Percentiles rank a stretch among this genome's conserved stretches.
phyloP scores from a whole-genome alignment of 2,797 vertebrate genomes.

The Clarias pachynema region DNA sequence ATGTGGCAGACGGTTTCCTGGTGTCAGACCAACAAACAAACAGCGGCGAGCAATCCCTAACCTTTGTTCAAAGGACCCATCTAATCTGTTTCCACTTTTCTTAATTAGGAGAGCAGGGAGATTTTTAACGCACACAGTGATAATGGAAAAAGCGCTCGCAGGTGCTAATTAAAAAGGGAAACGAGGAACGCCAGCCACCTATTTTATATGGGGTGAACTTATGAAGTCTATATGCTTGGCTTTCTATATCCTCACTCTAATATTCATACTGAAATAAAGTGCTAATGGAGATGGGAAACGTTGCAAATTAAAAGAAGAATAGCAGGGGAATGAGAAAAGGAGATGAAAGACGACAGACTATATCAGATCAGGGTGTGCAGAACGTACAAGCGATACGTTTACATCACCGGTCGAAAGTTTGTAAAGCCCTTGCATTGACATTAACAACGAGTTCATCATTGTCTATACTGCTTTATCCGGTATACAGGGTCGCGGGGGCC shows the following conservation, averaged over 20 bases:
- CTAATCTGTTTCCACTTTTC: slow-evolving; percentile 84
- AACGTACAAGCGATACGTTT: too few species aligned
- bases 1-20: slow-evolving; percentile 64
- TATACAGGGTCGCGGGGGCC: too few species aligned
- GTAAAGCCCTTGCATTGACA: not conserved
- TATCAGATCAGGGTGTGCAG: too few species aligned
- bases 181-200: slow-evolving; percentile 21
- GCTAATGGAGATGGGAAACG: slow-evolving; percentile 2
- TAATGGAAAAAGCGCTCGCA: slow-evolving; percentile 80
- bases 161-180: slow-evolving; percentile 80
- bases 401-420: not conserved
- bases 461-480: too few species aligned
- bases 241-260: slow-evolving; percentile 20
- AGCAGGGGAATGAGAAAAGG: not conserved
- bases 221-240: slow-evolving; percentile 35
- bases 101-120: slow-evolving; percentile 80
- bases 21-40: slow-evolving; percentile 71
- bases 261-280: slow-evolving; percentile 28
- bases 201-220: slow-evolving; percentile 19
- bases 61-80: slow-evolving; percentile 82
- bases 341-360: not conserved
- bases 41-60: slow-evolving; percentile 72
- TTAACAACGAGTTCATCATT: not conserved
- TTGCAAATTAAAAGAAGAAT: slow-evolving; percentile 13
- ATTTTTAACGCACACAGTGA: slow-evolving; percentile 78